Conservation (phyloP, 2,888 invertebrate species). For the Pollenia labialis region DNA sequence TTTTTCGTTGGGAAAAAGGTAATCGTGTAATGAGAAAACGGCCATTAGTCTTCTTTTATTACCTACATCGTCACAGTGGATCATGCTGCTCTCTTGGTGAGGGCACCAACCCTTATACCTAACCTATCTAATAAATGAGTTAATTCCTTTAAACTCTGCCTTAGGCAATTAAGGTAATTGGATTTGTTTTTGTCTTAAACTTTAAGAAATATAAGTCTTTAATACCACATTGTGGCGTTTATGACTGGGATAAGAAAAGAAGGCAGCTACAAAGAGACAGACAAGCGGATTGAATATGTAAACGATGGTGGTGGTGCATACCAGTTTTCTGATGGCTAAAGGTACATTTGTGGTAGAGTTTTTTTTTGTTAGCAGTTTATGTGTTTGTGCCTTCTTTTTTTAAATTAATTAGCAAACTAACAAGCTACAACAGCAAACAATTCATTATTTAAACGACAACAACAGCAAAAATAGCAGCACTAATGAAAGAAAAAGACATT, state of each 20-base stretch:
- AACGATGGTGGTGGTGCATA: constrained; percentile 14
- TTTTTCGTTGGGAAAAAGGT: too few relatives aligned
- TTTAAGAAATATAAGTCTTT: constrained; percentile 41
- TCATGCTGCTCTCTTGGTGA: too few relatives aligned
- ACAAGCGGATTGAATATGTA: background rate
- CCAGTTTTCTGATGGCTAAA: constrained; percentile 31
- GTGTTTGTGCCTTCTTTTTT: constrained; percentile 43
- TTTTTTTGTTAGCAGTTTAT: background rate
- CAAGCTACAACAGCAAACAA: constrained; percentile 64
- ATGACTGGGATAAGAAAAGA: constrained; percentile 2
- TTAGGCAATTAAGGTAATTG: constrained; percentile 65
- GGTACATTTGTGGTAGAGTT: constrained; percentile 12
- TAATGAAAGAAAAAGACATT: constrained; percentile 59
- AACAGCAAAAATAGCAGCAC: constrained; percentile 24
- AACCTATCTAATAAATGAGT: background rate
- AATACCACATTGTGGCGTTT: constrained; percentile 37
- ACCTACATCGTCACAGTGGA: too few relatives aligned
- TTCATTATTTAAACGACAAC: constrained; percentile 50
- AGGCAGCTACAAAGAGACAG: constrained; percentile 3
- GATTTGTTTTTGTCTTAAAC: constrained; percentile 36
- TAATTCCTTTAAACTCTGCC: constrained; percentile 28
- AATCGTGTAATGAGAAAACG: too few relatives aligned
- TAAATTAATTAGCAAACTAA: constrained; percentile 73
- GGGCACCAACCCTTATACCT: too few relatives aligned
- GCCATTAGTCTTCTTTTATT: too few relatives aligned